These are phyloP conservation scores for Catalaphyllia jardinei DNA, from an alignment of 64 coral and sea anemone species.

Conservation along the genomic window DNA sequence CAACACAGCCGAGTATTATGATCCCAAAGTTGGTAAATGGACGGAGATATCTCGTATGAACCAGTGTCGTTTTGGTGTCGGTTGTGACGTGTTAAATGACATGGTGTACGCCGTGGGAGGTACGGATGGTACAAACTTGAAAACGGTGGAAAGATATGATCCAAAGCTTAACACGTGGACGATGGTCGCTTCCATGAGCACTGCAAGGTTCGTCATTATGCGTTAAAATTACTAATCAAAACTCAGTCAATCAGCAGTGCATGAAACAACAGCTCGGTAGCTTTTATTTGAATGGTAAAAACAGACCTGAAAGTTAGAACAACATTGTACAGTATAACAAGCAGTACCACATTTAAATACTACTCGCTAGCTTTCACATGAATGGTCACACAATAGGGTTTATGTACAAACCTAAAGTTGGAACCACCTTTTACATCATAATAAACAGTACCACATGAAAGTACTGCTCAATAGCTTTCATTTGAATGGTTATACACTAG, in stretches of 20 bases:
- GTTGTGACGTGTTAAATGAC: conserved; percentile 79
- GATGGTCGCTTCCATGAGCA: conserved; percentile 88
- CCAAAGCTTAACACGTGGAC: conserved; percentile 88
- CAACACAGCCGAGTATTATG: conserved; percentile 95
- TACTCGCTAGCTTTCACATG: no score
- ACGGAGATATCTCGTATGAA: conserved; percentile 93
- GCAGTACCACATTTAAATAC: no score
- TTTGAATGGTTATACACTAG: no score
- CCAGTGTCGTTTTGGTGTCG: conserved; percentile 95
- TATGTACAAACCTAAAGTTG: no score
- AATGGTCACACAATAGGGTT: no score
- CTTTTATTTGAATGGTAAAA: no score
- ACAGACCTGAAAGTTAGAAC: no score
- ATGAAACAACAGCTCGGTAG: no score
- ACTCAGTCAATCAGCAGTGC: not conserved
- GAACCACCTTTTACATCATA: no score
- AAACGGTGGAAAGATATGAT: conserved; percentile 88
- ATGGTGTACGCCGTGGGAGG: conserved; percentile 92
- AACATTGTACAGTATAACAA: no score
- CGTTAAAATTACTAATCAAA: not conserved
- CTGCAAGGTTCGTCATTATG: conserved; percentile 70
- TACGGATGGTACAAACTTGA: conserved; percentile 92
- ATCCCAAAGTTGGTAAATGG: conserved; percentile 85
- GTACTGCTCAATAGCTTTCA: no score
- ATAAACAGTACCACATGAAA: no score